Conservation (phyloP, 1,140 invertebrate genomes). For the Steinernema khuongi region DNA sequence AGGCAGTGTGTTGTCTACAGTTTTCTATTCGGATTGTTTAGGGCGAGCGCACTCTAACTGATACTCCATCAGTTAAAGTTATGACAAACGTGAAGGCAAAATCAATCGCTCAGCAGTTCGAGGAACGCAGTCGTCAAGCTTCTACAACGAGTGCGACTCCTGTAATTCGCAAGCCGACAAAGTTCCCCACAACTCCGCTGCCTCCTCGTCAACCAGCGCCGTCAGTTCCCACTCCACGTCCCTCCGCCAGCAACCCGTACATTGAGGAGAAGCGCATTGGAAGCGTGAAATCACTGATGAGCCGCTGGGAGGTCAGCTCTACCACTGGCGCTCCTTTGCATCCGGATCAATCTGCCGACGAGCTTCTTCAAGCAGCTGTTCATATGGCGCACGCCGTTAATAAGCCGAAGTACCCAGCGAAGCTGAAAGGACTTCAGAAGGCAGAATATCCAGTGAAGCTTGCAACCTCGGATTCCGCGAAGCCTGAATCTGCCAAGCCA, state of each 20-base stretch:
- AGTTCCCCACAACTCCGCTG: neutral
- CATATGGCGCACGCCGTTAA: neutral
- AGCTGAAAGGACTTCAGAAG: neutral
- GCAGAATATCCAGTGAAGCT: neutral
- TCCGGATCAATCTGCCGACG: neutral
- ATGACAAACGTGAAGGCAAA: neutral
- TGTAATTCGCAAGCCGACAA: slow-evolving; percentile 25
- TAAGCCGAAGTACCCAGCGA: neutral
- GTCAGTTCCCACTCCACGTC: neutral
- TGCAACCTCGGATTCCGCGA: neutral
- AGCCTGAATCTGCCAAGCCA: neutral
- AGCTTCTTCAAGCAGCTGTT: neutral
- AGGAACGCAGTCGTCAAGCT: neutral
- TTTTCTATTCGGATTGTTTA: neutral
- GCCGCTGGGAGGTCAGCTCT: neutral
- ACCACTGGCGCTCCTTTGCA: neutral
- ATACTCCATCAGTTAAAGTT: too few relatives aligned
- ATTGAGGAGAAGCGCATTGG: neutral
- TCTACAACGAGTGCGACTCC: slow-evolving; percentile 29
- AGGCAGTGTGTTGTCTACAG: neutral
- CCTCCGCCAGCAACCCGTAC: neutral
- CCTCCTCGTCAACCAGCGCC: neutral
- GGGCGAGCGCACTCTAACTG: neutral
- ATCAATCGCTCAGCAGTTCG: slow-evolving; percentile 1
- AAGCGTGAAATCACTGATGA: neutral